Percentiles rank a stretch among this genome's conserved stretches.
Evolutionary conservation across 2,888 invertebrate species (phyloP).

Genomic region (Pheosia tremula): DNA sequence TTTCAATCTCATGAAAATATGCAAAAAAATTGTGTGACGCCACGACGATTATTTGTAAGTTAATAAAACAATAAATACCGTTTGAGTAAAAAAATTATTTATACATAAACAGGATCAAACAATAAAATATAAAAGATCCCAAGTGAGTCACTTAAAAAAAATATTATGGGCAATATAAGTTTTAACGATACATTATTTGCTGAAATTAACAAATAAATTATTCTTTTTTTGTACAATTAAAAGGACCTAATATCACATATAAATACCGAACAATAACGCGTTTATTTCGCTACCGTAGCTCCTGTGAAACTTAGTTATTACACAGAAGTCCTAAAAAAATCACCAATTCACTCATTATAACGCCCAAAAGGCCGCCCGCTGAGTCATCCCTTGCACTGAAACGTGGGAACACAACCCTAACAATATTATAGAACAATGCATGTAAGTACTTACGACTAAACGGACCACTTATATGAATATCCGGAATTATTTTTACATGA

Average conservation of each 20-base stretch:
- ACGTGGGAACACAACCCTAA: constrained; percentile 45
- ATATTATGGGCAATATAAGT: no score
- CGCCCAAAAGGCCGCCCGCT: constrained; percentile 61
- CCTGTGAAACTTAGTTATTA: not conserved
- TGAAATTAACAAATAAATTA: no score
- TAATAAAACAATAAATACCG: no score
- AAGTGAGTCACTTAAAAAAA: no score
- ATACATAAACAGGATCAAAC: no score
- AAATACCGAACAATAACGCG: not conserved
- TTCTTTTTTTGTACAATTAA: not conserved
- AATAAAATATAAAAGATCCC: no score
- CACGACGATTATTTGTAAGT: no score
- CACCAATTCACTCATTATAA: not conserved
- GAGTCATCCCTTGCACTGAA: constrained; percentile 49
- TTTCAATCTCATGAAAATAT: no score
- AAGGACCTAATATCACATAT: not conserved
- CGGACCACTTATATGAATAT: constrained; percentile 12
- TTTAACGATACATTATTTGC: no score
- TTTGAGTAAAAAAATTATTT: no score
- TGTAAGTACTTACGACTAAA: constrained; percentile 23
- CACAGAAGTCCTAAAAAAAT: not conserved
- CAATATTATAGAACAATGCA: constrained; percentile 16
- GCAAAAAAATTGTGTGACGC: no score
- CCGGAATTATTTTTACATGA: constrained; percentile 21
- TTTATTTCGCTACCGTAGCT: not conserved